Evolutionary conservation across 1,140 invertebrate genomes (phyloP), one percentile per base, ranked within the genome.

Genomic region (Habropoda laboriosa): DNA sequence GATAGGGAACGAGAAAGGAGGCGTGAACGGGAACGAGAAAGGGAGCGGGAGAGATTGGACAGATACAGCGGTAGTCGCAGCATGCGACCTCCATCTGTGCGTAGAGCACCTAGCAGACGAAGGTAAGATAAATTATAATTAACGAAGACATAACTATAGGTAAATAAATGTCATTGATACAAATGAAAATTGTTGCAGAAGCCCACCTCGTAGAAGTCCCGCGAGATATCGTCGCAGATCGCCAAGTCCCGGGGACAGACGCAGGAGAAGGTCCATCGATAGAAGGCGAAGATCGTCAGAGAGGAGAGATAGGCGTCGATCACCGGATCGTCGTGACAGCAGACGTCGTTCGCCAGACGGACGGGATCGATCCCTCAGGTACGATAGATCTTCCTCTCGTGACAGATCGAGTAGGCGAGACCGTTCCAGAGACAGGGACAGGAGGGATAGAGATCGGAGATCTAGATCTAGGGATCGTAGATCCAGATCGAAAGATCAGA

Each of bases 311-410:
- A 83, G 92, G 42, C 90, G 91, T 42, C 87, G 91, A 64, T 90
- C 91, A 1, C 87, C 88, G 0, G 91, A 92, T 73, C 90, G 84
- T 66, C 91, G 91, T 16, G 91, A 91, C 55, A 92, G 89, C 90
- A 92, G 94, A 83, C 94, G 94, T 80, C 94, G 94, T 81, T 95
- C 94, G 55, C 92, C 94, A 55, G 91, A 91, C 21, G 85, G 51
- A 63, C 89, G 86, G 64, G 91, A 92, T 55, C 85, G 91, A 75
- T 88, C 87, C 7, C 87, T 84, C 78, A 89, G 90, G 82, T 93
- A 92, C 72, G 92, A 93, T 80, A 89, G 91, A 82, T 93, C 92
- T 40, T 89, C 84, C 30, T 93, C 92, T 40, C 90, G 92, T 24
- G 91, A 93, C 79, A 91, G 89, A 85, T 93, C 91, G 57, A 89